These are phyloP conservation scores for Aphelenchoides besseyi DNA, from an alignment of 1,140 invertebrate genomes.

Conservation along the genomic window DNA sequence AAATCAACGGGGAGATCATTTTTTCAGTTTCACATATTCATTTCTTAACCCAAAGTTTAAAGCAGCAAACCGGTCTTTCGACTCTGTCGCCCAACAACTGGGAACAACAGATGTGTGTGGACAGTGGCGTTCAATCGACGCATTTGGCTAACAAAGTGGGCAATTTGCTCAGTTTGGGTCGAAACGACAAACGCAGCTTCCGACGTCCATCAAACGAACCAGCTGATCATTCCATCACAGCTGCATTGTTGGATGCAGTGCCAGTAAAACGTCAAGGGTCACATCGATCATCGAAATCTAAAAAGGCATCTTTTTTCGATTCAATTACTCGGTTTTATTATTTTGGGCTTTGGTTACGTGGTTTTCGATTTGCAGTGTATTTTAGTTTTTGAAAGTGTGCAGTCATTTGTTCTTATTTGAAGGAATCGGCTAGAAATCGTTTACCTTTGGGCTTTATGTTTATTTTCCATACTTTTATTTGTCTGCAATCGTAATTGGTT, in stretches of 20 bases:
- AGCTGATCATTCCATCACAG: slow-evolving; percentile 47
- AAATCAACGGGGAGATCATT: too few species aligned
- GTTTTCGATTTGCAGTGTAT: slow-evolving; percentile 16
- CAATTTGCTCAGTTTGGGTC: slow-evolving; percentile 20
- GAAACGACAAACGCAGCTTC: slow-evolving; percentile 59
- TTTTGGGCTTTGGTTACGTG: slow-evolving; percentile 18
- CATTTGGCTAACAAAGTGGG: not conserved
- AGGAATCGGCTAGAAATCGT: not conserved
- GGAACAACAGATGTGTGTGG: slow-evolving; percentile 11
- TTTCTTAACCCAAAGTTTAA: not conserved
- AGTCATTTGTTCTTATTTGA: not conserved
- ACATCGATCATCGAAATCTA: slow-evolving; percentile 37
- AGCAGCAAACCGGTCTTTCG: not conserved
- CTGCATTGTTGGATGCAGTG: slow-evolving; percentile 51
- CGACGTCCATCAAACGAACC: slow-evolving; percentile 38
- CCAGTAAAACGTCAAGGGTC: slow-evolving; percentile 30
- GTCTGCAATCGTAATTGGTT: not conserved
- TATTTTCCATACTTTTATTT: not conserved
- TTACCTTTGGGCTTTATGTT: not conserved
- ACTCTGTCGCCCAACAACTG: not conserved
- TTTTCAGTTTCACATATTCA: not conserved
- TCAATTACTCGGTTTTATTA: slow-evolving; percentile 18
- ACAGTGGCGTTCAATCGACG: slow-evolving; percentile 5
- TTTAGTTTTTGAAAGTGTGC: slow-evolving; percentile 10
- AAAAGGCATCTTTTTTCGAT: slow-evolving; percentile 51